Base-by-base conservation (phyloP, 2,113 vertebrate species). In the Hepsetus odoe region DNA sequence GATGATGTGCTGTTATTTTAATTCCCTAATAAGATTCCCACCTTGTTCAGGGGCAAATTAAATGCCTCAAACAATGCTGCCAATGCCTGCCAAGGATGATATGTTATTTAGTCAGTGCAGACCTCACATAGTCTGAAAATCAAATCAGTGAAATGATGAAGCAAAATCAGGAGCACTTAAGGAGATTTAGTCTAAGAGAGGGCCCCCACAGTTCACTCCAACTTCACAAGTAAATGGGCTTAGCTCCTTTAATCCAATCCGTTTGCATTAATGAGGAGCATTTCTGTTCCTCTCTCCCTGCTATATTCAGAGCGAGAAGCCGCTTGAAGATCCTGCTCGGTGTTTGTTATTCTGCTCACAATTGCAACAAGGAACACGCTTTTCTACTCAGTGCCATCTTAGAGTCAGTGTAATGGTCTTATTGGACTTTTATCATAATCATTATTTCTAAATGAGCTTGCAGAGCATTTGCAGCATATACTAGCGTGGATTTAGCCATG, bases 261-360 rank as follows among this genome's bases (percentile, higher is more conserved):
- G 66, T 86, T 87, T 80, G 44, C 35, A 51, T 83, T 85, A 84
- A 82, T 83, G 73, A 76, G 69, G 73, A 35, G 62, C 20, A 72
- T 81, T 81, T 68, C 55, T 85, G 70, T 73, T 80, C 42, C 16
- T 59, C 68, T 85, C 56, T 18, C 69, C 85, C 38, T 74, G 71
- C 76, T 71, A 69, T 80, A 66, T 73, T 61, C 74, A 80, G 40
- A 77, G 68, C 24, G 67, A 69, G 70, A 58, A 74, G 80, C 56
- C 61, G 82, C 71, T 42, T 38, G 58, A 72, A 73, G 72, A 69
- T 77, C 22, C 68, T 40, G 58, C 62, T 64, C 38, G 38, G 59
- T 46, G 65, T 86, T 89, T 86, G 76, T 67, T 86, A 86, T 91
- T 89, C 86, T 64, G 46, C 64, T 82, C 88, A 87, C 85, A 83